Evolutionary conservation across 2,797 vertebrate species (phyloP).

Genomic region (Cuniculus paca): DNA sequence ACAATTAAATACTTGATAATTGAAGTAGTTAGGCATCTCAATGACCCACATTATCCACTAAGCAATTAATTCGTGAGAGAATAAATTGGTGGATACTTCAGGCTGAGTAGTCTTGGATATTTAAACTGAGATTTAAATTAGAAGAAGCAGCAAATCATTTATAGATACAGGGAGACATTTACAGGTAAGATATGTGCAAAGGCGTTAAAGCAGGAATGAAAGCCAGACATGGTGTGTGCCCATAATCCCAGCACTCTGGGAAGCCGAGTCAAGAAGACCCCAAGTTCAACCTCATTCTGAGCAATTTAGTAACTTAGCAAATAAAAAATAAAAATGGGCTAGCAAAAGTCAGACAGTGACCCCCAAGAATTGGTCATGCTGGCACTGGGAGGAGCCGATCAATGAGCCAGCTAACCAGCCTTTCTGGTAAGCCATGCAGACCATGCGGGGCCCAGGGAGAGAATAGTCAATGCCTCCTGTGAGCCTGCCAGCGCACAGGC

Average conservation of each 20-base stretch:
- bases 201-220: background rate
- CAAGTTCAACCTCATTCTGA: background rate
- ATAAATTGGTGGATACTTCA: conserved; percentile 5
- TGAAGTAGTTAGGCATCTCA: background rate
- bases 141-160: conserved; percentile 35
- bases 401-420: too few relatives aligned
- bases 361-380: too few relatives aligned
- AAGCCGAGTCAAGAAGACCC: background rate
- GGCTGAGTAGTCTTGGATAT: background rate
- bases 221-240: background rate
- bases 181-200: background rate
- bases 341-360: too few relatives aligned
- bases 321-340: background rate
- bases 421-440: too few relatives aligned
- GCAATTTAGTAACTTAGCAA: background rate
- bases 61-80: conserved; percentile 10
- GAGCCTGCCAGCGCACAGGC: too few relatives aligned
- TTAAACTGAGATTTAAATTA: conserved; percentile 42
- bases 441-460: too few relatives aligned
- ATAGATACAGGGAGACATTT: background rate
- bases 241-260: background rate
- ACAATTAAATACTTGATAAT: conserved; percentile 44
- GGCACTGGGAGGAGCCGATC: too few relatives aligned
- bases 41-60: background rate
- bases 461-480: too few relatives aligned